These are phyloP conservation scores for Bembecia ichneumoniformis DNA, from an alignment of 2,888 invertebrate species.

Conservation along the genomic window DNA sequence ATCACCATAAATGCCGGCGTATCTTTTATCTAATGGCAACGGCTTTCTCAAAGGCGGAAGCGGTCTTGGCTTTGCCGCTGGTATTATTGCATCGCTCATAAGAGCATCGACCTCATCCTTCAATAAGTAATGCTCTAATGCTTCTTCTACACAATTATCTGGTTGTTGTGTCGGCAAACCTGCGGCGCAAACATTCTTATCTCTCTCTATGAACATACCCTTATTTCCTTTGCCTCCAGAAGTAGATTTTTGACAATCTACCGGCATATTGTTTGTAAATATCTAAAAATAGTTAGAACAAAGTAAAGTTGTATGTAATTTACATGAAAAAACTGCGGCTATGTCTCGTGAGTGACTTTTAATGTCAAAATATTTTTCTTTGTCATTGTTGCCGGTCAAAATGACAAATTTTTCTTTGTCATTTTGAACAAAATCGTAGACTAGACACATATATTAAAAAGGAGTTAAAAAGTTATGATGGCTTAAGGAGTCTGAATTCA, in stretches of 20 bases:
- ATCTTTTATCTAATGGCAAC: slow-evolving; percentile 33
- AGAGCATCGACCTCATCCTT: slow-evolving; percentile 53
- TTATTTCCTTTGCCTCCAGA: slow-evolving; percentile 54
- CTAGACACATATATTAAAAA: too few species aligned
- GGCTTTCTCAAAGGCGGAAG: slow-evolving; percentile 40
- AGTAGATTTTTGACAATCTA: slow-evolving; percentile 37
- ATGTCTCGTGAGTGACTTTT: too few species aligned
- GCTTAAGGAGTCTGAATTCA: too few species aligned
- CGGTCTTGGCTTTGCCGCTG: slow-evolving; percentile 31
- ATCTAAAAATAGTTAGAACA: not conserved
- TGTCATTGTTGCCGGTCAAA: too few species aligned
- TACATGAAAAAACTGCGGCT: too few species aligned
- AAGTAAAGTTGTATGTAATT: too few species aligned
- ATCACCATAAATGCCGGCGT: slow-evolving; percentile 31
- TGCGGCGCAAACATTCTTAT: slow-evolving; percentile 48
- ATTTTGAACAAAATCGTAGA: too few species aligned
- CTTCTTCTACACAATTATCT: slow-evolving; percentile 28
- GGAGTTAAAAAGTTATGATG: too few species aligned
- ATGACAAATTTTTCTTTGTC: too few species aligned
- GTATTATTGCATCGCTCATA: slow-evolving; percentile 42
- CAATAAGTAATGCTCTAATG: slow-evolving; percentile 42
- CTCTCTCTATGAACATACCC: slow-evolving; percentile 48
- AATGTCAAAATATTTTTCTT: too few species aligned
- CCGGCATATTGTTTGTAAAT: slow-evolving; percentile 26
- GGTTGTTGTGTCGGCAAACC: slow-evolving; percentile 46